Conservation (phyloP, 2,888 invertebrate species). For the Entomobrya multifasciata region DNA sequence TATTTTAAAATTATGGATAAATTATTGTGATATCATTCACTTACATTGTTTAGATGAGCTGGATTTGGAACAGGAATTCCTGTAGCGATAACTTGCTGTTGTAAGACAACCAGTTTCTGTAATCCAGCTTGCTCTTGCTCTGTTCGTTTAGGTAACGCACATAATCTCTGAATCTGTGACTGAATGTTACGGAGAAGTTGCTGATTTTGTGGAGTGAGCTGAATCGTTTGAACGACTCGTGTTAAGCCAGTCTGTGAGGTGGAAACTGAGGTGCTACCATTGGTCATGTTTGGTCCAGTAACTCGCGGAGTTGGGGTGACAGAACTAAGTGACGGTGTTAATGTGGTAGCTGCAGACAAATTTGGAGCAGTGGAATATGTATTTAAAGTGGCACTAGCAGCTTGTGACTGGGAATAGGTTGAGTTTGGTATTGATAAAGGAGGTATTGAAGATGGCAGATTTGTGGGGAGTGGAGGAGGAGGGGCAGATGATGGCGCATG, state of each 20-base stretch:
- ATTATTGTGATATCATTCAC: slow-evolving; percentile 68
- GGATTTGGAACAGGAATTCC: slow-evolving; percentile 78
- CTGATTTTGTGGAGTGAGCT: slow-evolving; percentile 88
- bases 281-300: slow-evolving; percentile 54
- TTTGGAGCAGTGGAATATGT: slow-evolving; percentile 15
- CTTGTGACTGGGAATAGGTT: slow-evolving; percentile 37
- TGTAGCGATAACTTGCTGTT: slow-evolving; percentile 79
- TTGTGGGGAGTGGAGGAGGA: slow-evolving; percentile 1
- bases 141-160: slow-evolving; percentile 76
- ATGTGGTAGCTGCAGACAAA: not conserved
- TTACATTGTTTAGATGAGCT: slow-evolving; percentile 77
- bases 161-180: slow-evolving; percentile 77
- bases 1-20: slow-evolving; percentile 56
- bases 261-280: slow-evolving; percentile 50
- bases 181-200: slow-evolving; percentile 82
- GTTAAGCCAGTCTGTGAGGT: slow-evolving; percentile 65
- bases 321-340: slow-evolving; percentile 37
- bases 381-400: slow-evolving; percentile 1
- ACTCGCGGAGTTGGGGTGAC: slow-evolving; percentile 45
- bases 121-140: slow-evolving; percentile 78
- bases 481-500: slow-evolving; percentile 10
- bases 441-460: slow-evolving; percentile 1
- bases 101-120: slow-evolving; percentile 79
- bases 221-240: slow-evolving; percentile 86
- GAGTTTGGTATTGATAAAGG: slow-evolving; percentile 5